Conservation (phyloP, 2,797 vertebrate species). For the Craterocephalus amniculus region DNA sequence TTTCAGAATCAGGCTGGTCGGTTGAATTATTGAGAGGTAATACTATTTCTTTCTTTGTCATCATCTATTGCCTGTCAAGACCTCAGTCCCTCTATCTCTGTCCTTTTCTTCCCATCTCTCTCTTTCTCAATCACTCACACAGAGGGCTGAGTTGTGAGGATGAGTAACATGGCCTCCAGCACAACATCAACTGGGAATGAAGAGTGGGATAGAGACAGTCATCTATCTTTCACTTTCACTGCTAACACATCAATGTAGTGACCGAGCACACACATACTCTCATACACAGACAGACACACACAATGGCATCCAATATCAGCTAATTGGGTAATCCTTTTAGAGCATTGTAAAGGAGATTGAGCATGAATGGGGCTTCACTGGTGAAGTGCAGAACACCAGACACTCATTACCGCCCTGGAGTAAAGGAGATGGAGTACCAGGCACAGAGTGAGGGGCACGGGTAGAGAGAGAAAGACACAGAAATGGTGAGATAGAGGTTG, state of each 20-base stretch:
- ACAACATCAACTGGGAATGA: slow-evolving; percentile 73
- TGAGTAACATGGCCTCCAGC: slow-evolving; percentile 75
- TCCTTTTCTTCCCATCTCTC: not conserved
- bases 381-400: slow-evolving; percentile 74
- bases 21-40: slow-evolving; percentile 66
- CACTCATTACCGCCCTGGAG: slow-evolving; percentile 70
- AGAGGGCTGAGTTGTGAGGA: slow-evolving; percentile 48
- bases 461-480: slow-evolving; percentile 49
- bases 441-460: slow-evolving; percentile 44
- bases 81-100: slow-evolving; percentile 20
- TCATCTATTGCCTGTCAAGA: slow-evolving; percentile 40
- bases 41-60: slow-evolving; percentile 49
- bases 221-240: slow-evolving; percentile 73
- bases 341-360: slow-evolving; percentile 79
- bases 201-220: slow-evolving; percentile 60
- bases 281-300: slow-evolving; percentile 30
- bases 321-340: slow-evolving; percentile 84
- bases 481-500: slow-evolving; percentile 20
- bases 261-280: slow-evolving; percentile 33
- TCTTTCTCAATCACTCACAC: slow-evolving; percentile 19
- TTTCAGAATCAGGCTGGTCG: slow-evolving; percentile 30
- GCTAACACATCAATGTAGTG: slow-evolving; percentile 57
- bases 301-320: slow-evolving; percentile 71
- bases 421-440: slow-evolving; percentile 69
- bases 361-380: slow-evolving; percentile 74